Conservation (phyloP, 92 coral and sea anemone species). For the Epizoanthus ramosus region DNA sequence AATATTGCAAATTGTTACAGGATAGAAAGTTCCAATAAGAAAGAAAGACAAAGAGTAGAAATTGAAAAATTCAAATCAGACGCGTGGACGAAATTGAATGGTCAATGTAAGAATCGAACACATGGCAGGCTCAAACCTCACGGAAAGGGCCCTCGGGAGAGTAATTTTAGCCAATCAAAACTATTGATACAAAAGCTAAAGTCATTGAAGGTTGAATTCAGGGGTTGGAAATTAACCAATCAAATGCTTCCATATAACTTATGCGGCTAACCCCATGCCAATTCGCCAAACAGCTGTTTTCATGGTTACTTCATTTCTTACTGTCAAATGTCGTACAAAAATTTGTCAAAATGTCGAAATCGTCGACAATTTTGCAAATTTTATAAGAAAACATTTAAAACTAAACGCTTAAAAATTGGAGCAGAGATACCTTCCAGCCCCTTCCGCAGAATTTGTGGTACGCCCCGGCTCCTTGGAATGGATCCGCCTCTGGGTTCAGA, state of each 20-base stretch:
- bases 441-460: no score
- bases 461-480: no score
- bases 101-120: constrained; percentile 69
- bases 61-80: constrained; percentile 66
- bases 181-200: background rate
- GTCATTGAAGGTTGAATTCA: background rate
- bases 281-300: no score
- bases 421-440: no score
- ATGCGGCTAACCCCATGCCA: no score
- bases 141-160: constrained; percentile 21
- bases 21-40: constrained; percentile 31
- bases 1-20: constrained; percentile 15
- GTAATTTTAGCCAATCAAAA: constrained; percentile 53
- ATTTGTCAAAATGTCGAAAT: no score
- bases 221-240: constrained; percentile 27
- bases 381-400: no score
- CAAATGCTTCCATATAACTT: background rate
- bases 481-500: no score
- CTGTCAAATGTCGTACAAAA: no score
- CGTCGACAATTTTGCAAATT: no score
- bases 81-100: constrained; percentile 97
- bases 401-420: no score
- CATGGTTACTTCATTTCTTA: no score
- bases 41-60: constrained; percentile 40
- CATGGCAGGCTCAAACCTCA: constrained; percentile 54